These are phyloP conservation scores for Echinarachnius parma DNA, from an alignment of 53 echinoderm and acorn worm species.

Conservation along the genomic window DNA sequence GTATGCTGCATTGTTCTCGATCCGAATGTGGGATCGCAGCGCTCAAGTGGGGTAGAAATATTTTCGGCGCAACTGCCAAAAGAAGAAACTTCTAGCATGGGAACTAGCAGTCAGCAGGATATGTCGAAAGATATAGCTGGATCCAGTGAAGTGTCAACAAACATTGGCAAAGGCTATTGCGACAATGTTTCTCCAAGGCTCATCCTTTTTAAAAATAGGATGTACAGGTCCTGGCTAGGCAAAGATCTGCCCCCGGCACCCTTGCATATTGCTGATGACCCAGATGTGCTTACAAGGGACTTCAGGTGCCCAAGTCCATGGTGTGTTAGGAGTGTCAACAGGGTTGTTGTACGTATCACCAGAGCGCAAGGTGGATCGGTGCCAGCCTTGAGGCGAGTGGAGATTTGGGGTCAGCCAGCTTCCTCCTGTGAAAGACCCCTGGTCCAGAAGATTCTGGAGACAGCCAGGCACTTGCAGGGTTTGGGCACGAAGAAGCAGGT, in stretches of 20 bases:
- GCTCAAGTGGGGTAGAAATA: constrained; percentile 73
- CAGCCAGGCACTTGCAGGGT: constrained; percentile 1
- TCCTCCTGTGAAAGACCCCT: constrained; percentile 10
- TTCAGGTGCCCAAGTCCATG: constrained; percentile 33
- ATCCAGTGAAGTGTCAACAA: constrained; percentile 46
- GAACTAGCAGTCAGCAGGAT: neutral
- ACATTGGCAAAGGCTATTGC: constrained; percentile 39
- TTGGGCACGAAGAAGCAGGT: constrained; percentile 4
- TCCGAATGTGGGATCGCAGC: constrained; percentile 74
- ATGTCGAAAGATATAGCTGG: too few species aligned
- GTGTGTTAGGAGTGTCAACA: constrained; percentile 59
- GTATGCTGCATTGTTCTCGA: constrained; percentile 70
- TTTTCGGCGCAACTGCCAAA: constrained; percentile 46
- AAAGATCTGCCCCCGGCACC: neutral
- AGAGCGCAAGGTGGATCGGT: constrained; percentile 65
- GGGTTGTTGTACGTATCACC: constrained; percentile 68
- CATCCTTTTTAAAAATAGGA: constrained; percentile 68
- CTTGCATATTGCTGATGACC: constrained; percentile 4
- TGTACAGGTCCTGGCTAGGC: constrained; percentile 48
- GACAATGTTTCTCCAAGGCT: constrained; percentile 1
- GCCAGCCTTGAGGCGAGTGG: constrained; percentile 63
- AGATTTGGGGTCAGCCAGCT: constrained; percentile 86
- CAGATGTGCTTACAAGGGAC: constrained; percentile 15
- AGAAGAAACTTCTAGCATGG: neutral
- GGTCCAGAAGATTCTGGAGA: constrained; percentile 19